phyloP scores from a whole-genome alignment of 2,888 invertebrate genomes.

The Colostygia pectinataria region DNA sequence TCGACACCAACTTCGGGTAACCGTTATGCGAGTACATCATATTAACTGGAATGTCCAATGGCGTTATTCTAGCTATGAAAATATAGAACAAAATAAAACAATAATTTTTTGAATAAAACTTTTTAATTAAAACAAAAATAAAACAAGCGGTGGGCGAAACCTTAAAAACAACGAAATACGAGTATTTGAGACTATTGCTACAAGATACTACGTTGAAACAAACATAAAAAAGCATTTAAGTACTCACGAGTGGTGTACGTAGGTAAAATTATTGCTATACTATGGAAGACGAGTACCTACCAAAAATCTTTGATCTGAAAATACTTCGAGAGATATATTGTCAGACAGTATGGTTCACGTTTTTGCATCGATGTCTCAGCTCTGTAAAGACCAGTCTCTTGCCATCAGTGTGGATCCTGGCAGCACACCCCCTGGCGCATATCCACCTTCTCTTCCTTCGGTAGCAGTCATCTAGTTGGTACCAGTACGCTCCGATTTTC shows the following conservation, averaged over 20 bases:
- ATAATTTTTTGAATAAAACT: neutral
- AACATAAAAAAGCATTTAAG: no score
- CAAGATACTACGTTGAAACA: no score
- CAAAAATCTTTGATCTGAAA: no score
- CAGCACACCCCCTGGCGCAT: conserved; percentile 72
- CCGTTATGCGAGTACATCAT: conserved; percentile 47
- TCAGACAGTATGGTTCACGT: conserved; percentile 55
- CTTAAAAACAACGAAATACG: neutral
- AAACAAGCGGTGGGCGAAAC: conserved; percentile 1
- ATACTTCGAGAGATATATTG: neutral
- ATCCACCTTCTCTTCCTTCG: conserved; percentile 66
- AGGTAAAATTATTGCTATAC: no score
- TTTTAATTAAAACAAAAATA: conserved; percentile 1
- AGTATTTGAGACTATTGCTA: conserved; percentile 2
- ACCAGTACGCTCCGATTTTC: conserved; percentile 69
- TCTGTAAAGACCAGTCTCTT: conserved; percentile 70
- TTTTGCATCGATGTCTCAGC: conserved; percentile 59
- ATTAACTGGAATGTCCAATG: conserved; percentile 32
- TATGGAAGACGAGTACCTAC: no score
- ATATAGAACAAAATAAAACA: conserved; percentile 3
- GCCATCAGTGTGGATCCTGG: conserved; percentile 69
- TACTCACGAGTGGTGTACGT: no score
- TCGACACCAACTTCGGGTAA: conserved; percentile 65
- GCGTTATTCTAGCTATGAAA: conserved; percentile 10
- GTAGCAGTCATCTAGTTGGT: conserved; percentile 65